Conservation (phyloP, 2,888 invertebrate species). For the Caenorhabditis uteleia region DNA sequence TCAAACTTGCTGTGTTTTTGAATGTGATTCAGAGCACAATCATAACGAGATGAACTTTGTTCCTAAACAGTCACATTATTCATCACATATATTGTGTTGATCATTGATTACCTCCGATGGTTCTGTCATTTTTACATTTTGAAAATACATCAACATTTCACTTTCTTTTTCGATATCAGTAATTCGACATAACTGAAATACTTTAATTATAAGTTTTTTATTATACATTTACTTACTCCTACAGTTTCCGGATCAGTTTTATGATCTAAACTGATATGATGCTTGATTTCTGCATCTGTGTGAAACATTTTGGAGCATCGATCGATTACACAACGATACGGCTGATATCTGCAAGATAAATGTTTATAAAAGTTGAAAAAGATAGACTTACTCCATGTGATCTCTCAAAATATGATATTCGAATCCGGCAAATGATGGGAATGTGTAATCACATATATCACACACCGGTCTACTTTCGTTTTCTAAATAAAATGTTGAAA, state of each 20-base stretch:
- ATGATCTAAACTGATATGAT: conserved; percentile 14
- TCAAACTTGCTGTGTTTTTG: no score
- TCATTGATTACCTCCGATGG: neutral
- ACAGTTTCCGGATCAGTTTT: neutral
- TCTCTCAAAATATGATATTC: conserved; percentile 19
- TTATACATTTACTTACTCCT: neutral
- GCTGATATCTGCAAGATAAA: conserved; percentile 7
- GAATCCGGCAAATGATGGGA: conserved; percentile 10
- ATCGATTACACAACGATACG: conserved; percentile 15
- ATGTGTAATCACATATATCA: conserved; percentile 11
- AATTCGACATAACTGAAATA: conserved; percentile 9
- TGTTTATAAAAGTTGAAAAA: neutral
- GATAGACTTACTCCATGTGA: conserved; percentile 5
- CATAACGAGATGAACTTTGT: no score
- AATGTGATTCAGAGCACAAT: no score
- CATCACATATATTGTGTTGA: no score
- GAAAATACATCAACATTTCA: conserved; percentile 6
- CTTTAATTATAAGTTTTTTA: neutral
- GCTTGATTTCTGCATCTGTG: conserved; percentile 22
- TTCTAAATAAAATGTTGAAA: no score
- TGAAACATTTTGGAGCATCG: conserved; percentile 18
- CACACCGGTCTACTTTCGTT: conserved; percentile 15
- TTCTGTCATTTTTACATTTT: conserved; percentile 11
- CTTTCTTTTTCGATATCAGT: conserved; percentile 22
- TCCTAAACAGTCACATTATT: no score